Conservation (phyloP, 1,140 invertebrate species). For the Eufriesea mexicana region DNA sequence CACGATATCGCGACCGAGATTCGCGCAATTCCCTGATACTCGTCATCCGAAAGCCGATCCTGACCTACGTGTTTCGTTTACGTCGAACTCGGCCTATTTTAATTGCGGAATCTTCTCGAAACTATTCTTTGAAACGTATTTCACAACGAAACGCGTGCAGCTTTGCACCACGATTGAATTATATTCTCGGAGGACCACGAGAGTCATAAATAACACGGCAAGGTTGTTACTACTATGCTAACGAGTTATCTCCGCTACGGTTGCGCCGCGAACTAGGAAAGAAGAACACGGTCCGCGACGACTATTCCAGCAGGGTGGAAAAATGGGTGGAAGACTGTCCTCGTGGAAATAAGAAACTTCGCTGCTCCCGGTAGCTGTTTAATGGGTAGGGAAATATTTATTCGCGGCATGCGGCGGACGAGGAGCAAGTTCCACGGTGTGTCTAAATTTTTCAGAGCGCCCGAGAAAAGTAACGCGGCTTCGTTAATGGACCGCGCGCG, state of each 20-base stretch:
- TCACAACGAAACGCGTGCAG: not conserved
- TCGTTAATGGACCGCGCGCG: not conserved
- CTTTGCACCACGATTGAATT: not conserved
- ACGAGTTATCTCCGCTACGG: not conserved
- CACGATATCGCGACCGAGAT: not conserved
- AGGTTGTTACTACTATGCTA: not conserved
- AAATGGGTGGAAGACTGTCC: not conserved
- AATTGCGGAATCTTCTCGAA: not conserved
- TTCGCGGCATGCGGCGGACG: not conserved
- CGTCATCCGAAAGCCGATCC: not conserved
- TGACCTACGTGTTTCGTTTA: not conserved
- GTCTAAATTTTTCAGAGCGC: constrained; percentile 23
- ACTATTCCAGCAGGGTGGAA: not conserved
- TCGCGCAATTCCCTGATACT: not conserved
- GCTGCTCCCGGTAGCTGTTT: not conserved
- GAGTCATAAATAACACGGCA: not conserved
- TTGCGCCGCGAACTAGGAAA: not conserved
- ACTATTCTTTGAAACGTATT: not conserved
- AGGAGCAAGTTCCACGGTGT: not conserved
- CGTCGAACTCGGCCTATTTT: not conserved
- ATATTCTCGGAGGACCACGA: not conserved
- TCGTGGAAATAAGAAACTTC: not conserved
- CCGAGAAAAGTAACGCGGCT: not conserved
- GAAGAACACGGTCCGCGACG: not conserved
- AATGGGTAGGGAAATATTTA: constrained; percentile 16